Evolutionary conservation across 2,888 invertebrate genomes (phyloP).

Genomic region (Machimus atricapillus): DNA sequence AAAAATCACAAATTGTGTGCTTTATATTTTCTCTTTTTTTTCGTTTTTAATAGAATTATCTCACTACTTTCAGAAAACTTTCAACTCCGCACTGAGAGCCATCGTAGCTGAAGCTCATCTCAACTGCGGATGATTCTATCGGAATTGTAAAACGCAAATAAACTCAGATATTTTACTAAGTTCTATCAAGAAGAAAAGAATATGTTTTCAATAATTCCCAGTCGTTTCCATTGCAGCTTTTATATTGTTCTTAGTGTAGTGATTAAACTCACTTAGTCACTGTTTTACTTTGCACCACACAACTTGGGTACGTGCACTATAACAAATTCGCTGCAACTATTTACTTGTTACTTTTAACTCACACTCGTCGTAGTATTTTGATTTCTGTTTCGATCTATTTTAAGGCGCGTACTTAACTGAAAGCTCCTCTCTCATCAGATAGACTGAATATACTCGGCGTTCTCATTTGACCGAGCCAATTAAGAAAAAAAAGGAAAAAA

Average conservation of each 20-base stretch:
- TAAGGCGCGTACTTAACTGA: constrained; percentile 45
- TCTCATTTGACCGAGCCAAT: neutral
- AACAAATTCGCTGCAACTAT: neutral
- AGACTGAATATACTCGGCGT: constrained; percentile 26
- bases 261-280: neutral
- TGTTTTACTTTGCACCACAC: neutral
- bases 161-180: neutral
- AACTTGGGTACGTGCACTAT: neutral
- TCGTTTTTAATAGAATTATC: neutral
- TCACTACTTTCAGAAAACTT: neutral
- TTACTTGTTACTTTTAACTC: constrained; percentile 5
- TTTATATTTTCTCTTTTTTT: neutral
- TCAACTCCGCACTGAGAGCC: neutral
- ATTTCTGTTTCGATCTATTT: constrained; percentile 46
- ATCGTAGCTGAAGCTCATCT: neutral
- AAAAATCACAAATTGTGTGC: neutral
- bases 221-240: neutral
- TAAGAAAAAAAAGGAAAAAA: neutral
- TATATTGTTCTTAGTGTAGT: neutral
- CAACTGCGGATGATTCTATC: neutral
- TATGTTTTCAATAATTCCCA: neutral
- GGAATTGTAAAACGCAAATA: neutral
- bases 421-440: constrained; percentile 46
- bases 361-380: constrained; percentile 6
- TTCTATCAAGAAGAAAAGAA: neutral